phyloP scores from a whole-genome alignment of 2,113 vertebrate species.

The Triplophysa siluroides region DNA sequence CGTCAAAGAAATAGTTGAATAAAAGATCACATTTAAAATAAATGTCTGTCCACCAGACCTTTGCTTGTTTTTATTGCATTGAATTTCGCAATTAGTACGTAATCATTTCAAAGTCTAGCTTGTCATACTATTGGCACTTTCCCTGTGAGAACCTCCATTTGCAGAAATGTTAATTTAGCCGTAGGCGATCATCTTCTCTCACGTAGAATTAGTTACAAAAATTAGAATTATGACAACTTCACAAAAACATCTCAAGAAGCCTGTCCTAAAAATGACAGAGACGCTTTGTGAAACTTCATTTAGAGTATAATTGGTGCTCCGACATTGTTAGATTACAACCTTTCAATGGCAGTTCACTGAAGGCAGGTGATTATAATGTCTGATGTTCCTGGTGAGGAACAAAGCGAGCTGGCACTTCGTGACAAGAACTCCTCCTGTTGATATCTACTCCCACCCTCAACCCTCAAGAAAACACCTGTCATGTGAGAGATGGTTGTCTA shows the following conservation, averaged over 20 bases:
- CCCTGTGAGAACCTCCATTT: not conserved
- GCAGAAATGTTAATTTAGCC: slow-evolving; percentile 11
- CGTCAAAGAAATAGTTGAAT: no score
- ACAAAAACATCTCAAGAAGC: slow-evolving; percentile 45
- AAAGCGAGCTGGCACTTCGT: slow-evolving; percentile 12
- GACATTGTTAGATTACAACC: slow-evolving; percentile 54
- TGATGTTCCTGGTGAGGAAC: slow-evolving; percentile 10
- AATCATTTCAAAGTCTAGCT: slow-evolving; percentile 8
- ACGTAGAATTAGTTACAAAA: slow-evolving; percentile 38
- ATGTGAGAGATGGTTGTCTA: slow-evolving; percentile 68
- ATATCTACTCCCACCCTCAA: not conserved
- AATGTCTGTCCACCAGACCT: not conserved
- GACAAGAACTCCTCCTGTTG: slow-evolving; percentile 12
- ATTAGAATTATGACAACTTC: slow-evolving; percentile 52
- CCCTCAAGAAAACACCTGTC: slow-evolving; percentile 13
- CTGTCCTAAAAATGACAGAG: slow-evolving; percentile 37
- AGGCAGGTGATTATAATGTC: slow-evolving; percentile 51
- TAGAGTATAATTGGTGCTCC: slow-evolving; percentile 53
- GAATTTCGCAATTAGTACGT: slow-evolving; percentile 9
- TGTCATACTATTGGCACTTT: slow-evolving; percentile 26
- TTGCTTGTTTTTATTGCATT: slow-evolving; percentile 2
- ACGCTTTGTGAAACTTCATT: slow-evolving; percentile 57
- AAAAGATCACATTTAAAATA: not conserved
- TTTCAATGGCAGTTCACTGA: slow-evolving; percentile 42
- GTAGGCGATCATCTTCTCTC: slow-evolving; percentile 29